These are phyloP conservation scores for Lampropteryx suffumata DNA, from an alignment of 2,888 invertebrate genomes.

Conservation along the genomic window DNA sequence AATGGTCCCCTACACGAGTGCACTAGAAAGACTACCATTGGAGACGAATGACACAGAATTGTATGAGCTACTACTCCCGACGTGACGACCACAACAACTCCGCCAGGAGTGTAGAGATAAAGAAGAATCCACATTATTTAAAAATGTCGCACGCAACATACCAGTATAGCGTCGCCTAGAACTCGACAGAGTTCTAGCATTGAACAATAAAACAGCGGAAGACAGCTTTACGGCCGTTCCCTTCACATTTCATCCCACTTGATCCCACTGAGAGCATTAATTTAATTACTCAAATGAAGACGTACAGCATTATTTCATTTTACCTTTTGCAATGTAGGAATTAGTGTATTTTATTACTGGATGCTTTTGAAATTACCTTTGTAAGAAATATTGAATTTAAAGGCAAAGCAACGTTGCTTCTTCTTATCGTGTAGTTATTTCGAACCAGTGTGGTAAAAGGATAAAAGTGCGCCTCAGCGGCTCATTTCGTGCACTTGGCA, in stretches of 20 bases:
- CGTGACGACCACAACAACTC: too few species aligned
- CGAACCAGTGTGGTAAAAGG: too few species aligned
- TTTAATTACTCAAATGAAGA: conserved; percentile 26
- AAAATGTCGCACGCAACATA: background rate
- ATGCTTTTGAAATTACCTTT: conserved; percentile 1
- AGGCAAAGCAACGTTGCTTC: background rate
- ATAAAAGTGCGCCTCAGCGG: too few species aligned
- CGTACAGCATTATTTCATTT: conserved; percentile 16
- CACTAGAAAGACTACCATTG: too few species aligned
- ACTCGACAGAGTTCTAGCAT: conserved; percentile 2
- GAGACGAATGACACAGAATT: too few species aligned
- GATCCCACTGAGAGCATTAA: conserved; percentile 18
- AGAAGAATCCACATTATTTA: too few species aligned
- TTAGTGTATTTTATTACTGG: conserved; percentile 1
- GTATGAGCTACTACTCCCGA: too few species aligned
- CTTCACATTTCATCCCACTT: too few species aligned
- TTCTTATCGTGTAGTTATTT: too few species aligned
- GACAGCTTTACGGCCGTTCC: conserved; percentile 17
- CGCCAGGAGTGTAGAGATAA: too few species aligned
- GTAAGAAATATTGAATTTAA: background rate
- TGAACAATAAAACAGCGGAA: conserved; percentile 17
- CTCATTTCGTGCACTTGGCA: too few species aligned
- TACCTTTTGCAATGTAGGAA: conserved; percentile 8
- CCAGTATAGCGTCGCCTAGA: background rate
- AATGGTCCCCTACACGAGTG: too few species aligned